Evolutionary conservation across 2,797 vertebrate genomes (phyloP).

Genomic region (Acanthurus leucopareius): DNA sequence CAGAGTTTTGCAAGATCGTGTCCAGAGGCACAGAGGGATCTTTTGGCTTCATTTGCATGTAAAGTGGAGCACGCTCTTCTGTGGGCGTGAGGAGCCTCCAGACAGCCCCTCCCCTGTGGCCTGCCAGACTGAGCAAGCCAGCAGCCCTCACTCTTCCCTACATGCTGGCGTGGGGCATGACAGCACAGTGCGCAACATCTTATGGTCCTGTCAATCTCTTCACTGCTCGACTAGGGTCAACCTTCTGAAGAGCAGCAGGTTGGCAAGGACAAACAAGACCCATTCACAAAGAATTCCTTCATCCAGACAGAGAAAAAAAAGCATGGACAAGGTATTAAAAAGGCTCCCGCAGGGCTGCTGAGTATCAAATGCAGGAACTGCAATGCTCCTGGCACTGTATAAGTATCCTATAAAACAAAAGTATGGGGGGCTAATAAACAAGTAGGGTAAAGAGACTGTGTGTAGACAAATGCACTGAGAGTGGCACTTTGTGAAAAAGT

Average conservation of each 20-base stretch:
- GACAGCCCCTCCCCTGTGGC: constrained; percentile 79
- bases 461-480: constrained; percentile 68
- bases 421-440: constrained; percentile 64
- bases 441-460: constrained; percentile 46
- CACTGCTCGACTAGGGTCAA: constrained; percentile 71
- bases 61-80: constrained; percentile 77
- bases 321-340: constrained; percentile 66
- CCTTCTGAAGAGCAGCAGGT: constrained; percentile 74
- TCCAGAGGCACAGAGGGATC: constrained; percentile 78
- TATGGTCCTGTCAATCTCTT: constrained; percentile 83
- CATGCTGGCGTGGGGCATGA: constrained; percentile 80
- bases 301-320: constrained; percentile 64
- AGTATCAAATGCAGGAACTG: constrained; percentile 47
- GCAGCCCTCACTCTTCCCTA: constrained; percentile 75
- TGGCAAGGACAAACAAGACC: constrained; percentile 81
- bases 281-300: constrained; percentile 67
- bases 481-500: constrained; percentile 73
- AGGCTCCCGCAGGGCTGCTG: constrained; percentile 40
- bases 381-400: constrained; percentile 54
- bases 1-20: constrained; percentile 64
- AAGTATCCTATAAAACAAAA: constrained; percentile 68
- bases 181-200: constrained; percentile 78
- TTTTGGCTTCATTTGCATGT: constrained; percentile 85
- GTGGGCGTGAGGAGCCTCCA: constrained; percentile 76
- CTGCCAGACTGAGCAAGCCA: constrained; percentile 74